Conservation (phyloP, 2,888 invertebrate genomes). For the Ormyrus thymus region DNA sequence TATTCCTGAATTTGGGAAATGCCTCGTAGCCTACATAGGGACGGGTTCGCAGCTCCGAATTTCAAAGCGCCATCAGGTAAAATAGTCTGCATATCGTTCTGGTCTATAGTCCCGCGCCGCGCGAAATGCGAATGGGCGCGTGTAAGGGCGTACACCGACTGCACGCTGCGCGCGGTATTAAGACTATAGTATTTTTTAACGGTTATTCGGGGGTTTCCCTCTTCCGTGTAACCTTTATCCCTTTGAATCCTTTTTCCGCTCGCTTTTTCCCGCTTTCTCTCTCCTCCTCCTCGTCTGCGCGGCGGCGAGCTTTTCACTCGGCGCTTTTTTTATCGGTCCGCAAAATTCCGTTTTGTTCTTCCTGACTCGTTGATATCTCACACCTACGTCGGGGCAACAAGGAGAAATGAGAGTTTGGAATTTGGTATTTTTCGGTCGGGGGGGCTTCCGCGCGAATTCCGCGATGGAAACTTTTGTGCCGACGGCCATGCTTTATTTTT, state of each 20-base stretch:
- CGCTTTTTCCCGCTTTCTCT: neutral
- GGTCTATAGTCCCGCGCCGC: neutral
- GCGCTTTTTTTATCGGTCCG: neutral
- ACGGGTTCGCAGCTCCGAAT: no score
- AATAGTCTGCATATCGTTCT: neutral
- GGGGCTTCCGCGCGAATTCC: neutral
- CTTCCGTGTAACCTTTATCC: conserved; percentile 25
- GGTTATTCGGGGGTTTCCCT: conserved; percentile 54
- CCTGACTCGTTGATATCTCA: conserved; percentile 13
- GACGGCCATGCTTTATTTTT: no score
- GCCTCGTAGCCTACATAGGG: no score
- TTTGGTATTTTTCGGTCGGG: conserved; percentile 6
- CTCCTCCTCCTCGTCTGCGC: neutral
- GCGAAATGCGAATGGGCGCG: neutral
- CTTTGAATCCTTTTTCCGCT: conserved; percentile 30
- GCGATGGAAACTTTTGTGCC: no score
- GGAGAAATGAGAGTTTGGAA: neutral
- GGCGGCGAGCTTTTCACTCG: no score
- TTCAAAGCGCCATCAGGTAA: neutral
- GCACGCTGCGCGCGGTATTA: neutral
- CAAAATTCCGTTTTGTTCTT: conserved; percentile 9
- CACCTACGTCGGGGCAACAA: conserved; percentile 5
- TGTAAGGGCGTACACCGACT: neutral
- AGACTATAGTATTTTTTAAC: conserved; percentile 60
- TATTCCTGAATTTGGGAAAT: no score